Evolutionary conservation across 2,113 vertebrate species (phyloP).

Genomic region (Dryoscopus gambensis): DNA sequence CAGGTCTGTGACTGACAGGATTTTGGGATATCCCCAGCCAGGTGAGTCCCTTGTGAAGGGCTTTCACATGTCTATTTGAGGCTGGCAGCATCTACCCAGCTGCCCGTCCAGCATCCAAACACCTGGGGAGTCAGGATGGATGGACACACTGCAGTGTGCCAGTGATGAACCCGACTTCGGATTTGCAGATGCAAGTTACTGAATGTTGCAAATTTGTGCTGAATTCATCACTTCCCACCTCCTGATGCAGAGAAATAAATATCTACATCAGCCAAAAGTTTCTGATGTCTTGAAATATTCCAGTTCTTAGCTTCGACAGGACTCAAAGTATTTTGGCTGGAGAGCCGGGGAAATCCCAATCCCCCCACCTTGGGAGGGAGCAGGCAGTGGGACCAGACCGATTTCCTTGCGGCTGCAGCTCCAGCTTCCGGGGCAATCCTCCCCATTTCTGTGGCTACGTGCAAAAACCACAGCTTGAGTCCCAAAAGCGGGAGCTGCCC

Average conservation of each 20-base stretch:
- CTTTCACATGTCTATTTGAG: not conserved
- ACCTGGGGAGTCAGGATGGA: not conserved
- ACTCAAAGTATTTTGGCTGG: not conserved
- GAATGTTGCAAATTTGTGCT: not conserved
- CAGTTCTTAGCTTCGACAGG: not conserved
- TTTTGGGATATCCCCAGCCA: not conserved
- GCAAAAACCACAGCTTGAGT: not conserved
- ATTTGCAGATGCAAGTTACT: not conserved
- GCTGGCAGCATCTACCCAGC: not conserved
- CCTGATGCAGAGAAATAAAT: not conserved
- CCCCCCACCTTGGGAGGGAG: not conserved
- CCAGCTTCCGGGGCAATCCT: fast-evolving
- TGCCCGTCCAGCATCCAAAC: not conserved
- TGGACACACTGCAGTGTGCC: not conserved
- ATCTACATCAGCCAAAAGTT: not conserved
- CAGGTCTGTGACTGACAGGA: not conserved
- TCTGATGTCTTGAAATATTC: not conserved
- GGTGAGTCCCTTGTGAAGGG: not conserved
- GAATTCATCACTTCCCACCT: not conserved
- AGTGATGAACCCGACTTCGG: fast-evolving
- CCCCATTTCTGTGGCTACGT: not conserved
- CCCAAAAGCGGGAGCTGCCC: not conserved
- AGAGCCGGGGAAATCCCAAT: not conserved
- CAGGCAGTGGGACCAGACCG: not conserved
- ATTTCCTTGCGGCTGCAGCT: not conserved